Conservation (phyloP, 2,888 invertebrate species). For the Drosophila vallismaia region DNA sequence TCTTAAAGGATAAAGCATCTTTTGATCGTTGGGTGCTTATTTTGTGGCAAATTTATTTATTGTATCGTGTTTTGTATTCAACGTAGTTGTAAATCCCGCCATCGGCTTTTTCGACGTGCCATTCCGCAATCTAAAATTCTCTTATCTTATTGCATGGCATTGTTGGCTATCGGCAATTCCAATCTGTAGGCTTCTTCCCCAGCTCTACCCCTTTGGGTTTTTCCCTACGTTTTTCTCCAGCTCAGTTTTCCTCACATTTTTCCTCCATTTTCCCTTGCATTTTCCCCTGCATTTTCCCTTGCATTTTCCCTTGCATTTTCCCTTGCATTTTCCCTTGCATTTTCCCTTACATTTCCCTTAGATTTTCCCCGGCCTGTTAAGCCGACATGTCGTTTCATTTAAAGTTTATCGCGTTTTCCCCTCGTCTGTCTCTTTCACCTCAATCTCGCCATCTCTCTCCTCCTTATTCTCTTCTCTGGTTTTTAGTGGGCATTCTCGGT, state of each 20-base stretch:
- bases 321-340: neutral
- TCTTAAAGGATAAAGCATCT: neutral
- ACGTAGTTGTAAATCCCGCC: constrained; percentile 6
- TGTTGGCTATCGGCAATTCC: constrained; percentile 36
- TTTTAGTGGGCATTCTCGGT: constrained; percentile 47
- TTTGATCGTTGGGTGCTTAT: neutral
- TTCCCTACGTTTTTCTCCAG: constrained; percentile 9
- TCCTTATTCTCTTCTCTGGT: constrained; percentile 21
- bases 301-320: constrained; percentile 3
- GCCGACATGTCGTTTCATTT: constrained; percentile 55
- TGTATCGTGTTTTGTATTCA: neutral
- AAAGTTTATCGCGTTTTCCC: constrained; percentile 46
- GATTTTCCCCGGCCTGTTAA: constrained; percentile 32
- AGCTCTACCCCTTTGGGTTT: too few species aligned
- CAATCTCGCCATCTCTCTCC: neutral
- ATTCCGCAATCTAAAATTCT: constrained; percentile 21
- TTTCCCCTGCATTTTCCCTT: constrained; percentile 1
- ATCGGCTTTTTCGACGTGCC: constrained; percentile 1
- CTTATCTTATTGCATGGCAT: constrained; percentile 36
- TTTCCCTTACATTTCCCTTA: constrained; percentile 14
- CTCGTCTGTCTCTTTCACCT: constrained; percentile 1
- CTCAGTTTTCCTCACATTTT: constrained; percentile 2
- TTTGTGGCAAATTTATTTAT: constrained; percentile 8
- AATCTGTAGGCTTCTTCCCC: constrained; percentile 30
- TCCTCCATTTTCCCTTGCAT: constrained; percentile 12